Conservation (phyloP, 92 coral and sea anemone genomes). For the Epizoanthus scotinus region DNA sequence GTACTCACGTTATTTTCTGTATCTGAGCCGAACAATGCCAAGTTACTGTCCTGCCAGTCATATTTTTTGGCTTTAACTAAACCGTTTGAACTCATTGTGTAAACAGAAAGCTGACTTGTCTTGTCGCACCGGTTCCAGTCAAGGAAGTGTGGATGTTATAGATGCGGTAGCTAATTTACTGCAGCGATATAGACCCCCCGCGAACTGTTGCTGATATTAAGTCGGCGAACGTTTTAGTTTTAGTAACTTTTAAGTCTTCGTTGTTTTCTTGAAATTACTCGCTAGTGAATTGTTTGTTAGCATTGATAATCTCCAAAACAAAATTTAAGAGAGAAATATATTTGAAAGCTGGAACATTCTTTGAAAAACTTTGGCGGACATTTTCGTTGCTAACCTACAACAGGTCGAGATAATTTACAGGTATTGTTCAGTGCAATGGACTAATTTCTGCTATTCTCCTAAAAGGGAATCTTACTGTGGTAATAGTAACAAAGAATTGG, state of each 20-base stretch:
- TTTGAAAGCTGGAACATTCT: too few species aligned
- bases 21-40: conserved; percentile 83
- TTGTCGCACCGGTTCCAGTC: not conserved
- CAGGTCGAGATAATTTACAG: not conserved
- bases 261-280: not conserved
- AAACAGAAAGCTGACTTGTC: not conserved
- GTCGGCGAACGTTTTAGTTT: not conserved
- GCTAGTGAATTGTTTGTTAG: not conserved
- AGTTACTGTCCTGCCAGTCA: conserved; percentile 83
- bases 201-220: not conserved
- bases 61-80: conserved; percentile 76
- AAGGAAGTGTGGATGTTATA: not conserved
- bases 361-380: not conserved
- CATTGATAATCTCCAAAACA: not conserved
- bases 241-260: not conserved
- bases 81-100: conserved; percentile 40
- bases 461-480: not conserved
- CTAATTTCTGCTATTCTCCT: not conserved
- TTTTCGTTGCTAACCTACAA: not conserved
- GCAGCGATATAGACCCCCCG: not conserved
- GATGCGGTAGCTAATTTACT: not conserved
- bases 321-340: not conserved
- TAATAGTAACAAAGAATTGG: not conserved
- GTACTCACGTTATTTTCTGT: conserved; percentile 74
- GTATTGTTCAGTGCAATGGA: not conserved